Conservation (phyloP, 2,797 vertebrate genomes). For the Pachyuromys duprasi region DNA sequence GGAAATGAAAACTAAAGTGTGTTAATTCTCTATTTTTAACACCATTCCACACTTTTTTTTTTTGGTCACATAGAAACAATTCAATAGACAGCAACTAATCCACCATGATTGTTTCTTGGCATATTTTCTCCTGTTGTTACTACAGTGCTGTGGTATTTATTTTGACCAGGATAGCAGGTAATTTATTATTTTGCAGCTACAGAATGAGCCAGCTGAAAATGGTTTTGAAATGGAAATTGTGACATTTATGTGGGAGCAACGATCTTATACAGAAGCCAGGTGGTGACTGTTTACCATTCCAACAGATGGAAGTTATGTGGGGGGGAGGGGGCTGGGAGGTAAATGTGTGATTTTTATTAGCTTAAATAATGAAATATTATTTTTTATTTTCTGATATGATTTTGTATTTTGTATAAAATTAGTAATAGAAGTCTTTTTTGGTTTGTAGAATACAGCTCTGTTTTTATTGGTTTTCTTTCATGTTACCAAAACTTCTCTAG, state of each 20-base stretch:
- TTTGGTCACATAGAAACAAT: not conserved
- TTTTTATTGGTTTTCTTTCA: slow-evolving; percentile 55
- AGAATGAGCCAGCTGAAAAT: slow-evolving; percentile 82
- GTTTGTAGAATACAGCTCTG: not conserved
- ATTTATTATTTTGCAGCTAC: slow-evolving; percentile 84
- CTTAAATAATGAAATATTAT: slow-evolving; percentile 51
- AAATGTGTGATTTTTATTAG: not conserved
- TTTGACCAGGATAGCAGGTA: slow-evolving; percentile 71
- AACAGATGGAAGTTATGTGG: slow-evolving; percentile 82
- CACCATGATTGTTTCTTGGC: not conserved
- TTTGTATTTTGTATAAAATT: not conserved
- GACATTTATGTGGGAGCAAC: slow-evolving; percentile 85
- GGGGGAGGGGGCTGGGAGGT: not conserved
- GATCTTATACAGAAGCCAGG: slow-evolving; percentile 86
- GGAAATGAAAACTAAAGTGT: not conserved
- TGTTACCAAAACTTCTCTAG: not conserved
- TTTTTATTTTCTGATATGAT: not conserved
- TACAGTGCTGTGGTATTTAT: slow-evolving; percentile 19
- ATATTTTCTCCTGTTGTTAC: slow-evolving; percentile 32
- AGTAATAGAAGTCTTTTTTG: not conserved
- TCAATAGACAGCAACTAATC: not conserved
- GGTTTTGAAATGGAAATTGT: slow-evolving; percentile 88
- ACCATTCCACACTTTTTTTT: not conserved
- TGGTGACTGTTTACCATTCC: slow-evolving; percentile 84
- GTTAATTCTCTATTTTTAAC: slow-evolving; percentile 32